A percentile compares a stretch with the other conserved stretches of the same genome.
Conservation (phyloP, 2,113 vertebrate genomes). For the Phrynosoma platyrhinos region DNA sequence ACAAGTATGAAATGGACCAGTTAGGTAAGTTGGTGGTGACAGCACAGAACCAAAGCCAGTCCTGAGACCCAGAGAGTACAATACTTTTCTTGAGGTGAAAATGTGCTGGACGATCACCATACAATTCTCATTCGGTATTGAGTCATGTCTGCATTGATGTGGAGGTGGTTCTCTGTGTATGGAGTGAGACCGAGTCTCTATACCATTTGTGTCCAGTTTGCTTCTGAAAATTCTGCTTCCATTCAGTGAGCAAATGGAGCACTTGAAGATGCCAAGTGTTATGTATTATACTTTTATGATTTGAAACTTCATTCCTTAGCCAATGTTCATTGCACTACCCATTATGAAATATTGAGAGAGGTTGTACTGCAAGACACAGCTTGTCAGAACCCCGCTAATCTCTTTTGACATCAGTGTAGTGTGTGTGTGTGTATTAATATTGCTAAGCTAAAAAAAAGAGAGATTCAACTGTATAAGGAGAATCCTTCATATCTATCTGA, state of each 20-base stretch:
- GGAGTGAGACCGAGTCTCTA: not conserved
- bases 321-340: not conserved
- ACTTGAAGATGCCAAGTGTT: not conserved
- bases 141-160: not conserved
- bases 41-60: too few species aligned
- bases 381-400: slow-evolving; percentile 5
- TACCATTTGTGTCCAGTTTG: not conserved
- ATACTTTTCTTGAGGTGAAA: not conserved
- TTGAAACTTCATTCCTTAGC: not conserved
- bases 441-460: too few species aligned
- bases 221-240: not conserved
- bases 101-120: not conserved
- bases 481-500: not conserved
- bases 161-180: not conserved
- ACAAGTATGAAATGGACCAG: too few species aligned
- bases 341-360: not conserved
- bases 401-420: not conserved
- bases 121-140: not conserved
- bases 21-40: too few species aligned
- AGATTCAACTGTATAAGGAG: too few species aligned
- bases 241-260: not conserved
- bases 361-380: not conserved
- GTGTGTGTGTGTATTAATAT: too few species aligned
- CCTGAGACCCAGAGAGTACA: too few species aligned
- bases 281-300: not conserved